A percentile compares a stretch with the other conserved stretches of the same genome.
Evolutionary conservation across 1,140 invertebrate species (phyloP).

Genomic region (Glossosoma conforme): DNA sequence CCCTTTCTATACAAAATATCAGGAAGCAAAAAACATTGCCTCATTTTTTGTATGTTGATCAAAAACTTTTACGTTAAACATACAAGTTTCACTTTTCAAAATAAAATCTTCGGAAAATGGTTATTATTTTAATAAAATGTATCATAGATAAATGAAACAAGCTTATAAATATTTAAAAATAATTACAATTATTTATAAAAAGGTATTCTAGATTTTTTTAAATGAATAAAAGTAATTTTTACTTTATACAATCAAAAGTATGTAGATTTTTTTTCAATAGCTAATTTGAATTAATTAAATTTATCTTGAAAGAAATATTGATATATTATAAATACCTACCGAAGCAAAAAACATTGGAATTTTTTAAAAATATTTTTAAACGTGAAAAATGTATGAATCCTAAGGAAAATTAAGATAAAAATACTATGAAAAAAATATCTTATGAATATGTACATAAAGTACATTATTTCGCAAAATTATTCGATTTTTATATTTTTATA

Average conservation of each 20-base stretch:
- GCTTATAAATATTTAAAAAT: too few relatives aligned
- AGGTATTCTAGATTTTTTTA: neutral
- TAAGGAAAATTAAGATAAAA: neutral
- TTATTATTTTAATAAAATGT: too few relatives aligned
- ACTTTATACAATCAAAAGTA: neutral
- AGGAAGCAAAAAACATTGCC: too few relatives aligned
- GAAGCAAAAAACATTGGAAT: neutral
- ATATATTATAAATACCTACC: neutral
- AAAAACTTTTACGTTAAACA: too few relatives aligned
- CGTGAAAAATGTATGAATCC: neutral
- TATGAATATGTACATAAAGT: too few relatives aligned
- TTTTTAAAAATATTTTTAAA: neutral
- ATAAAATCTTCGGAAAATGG: too few relatives aligned
- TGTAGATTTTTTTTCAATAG: neutral
- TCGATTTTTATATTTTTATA: neutral
- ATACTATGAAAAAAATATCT: neutral
- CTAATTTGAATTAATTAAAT: neutral
- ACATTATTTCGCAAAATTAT: neutral
- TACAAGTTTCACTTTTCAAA: too few relatives aligned
- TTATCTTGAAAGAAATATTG: neutral
- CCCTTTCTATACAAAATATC: too few relatives aligned
- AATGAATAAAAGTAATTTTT: neutral
- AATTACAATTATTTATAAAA: neutral
- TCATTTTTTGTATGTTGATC: too few relatives aligned
- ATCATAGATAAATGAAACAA: too few relatives aligned